phyloP scores from a whole-genome alignment of 2,888 invertebrate species.

The Osedax frankpressi region DNA sequence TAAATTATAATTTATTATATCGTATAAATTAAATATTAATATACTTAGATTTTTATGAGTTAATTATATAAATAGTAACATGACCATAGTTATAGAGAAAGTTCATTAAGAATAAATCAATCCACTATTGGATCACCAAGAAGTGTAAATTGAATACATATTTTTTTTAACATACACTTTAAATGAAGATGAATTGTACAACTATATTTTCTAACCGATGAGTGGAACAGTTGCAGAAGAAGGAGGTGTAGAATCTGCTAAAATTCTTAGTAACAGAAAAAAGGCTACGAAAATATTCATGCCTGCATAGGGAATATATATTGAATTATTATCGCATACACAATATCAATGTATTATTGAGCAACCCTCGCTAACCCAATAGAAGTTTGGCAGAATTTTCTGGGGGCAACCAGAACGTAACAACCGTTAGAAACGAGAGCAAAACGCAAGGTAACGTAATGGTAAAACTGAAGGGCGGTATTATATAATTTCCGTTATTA shows the following conservation, averaged over 20 bases:
- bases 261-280: constrained; percentile 27
- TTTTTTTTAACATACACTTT: too few species aligned
- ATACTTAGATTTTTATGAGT: neutral
- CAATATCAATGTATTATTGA: neutral
- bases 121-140: too few species aligned
- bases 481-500: too few species aligned
- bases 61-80: too few species aligned
- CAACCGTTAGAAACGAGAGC: constrained; percentile 43
- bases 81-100: too few species aligned
- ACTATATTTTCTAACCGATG: too few species aligned
- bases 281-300: constrained; percentile 30
- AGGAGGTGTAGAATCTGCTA: constrained; percentile 28
- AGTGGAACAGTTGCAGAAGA: constrained; percentile 28
- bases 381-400: constrained; percentile 46
- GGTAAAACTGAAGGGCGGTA: constrained; percentile 44
- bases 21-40: too few species aligned
- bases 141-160: too few species aligned
- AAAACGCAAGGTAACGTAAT: constrained; percentile 45
- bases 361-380: constrained; percentile 36
- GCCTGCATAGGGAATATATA: constrained; percentile 23
- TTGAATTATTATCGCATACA: neutral
- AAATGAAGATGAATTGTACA: too few species aligned
- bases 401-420: constrained; percentile 47
- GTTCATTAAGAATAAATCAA: too few species aligned
- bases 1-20: too few species aligned